phyloP scores from a whole-genome alignment of 37 sponge, comb jelly and placozoan species.

The Cliona cf. orientalis region DNA sequence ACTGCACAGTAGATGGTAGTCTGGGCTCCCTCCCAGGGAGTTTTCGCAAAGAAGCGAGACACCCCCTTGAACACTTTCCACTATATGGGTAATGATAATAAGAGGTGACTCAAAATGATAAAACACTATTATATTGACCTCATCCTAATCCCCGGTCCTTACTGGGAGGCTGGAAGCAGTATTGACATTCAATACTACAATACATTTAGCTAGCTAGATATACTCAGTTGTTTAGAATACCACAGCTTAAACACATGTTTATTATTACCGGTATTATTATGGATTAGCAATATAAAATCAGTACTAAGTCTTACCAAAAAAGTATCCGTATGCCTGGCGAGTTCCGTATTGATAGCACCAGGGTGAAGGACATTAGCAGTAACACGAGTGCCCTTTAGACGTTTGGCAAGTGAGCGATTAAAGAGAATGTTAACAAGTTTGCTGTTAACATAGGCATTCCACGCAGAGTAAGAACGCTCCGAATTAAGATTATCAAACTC shows the following conservation, averaged over 20 bases:
- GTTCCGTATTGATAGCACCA: conserved; percentile 73
- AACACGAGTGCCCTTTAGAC: conserved; percentile 67
- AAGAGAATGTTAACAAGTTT: conserved; percentile 88
- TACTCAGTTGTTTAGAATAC: too few species aligned
- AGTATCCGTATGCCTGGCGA: neutral
- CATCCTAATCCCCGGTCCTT: too few species aligned
- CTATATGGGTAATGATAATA: too few species aligned
- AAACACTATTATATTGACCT: too few species aligned
- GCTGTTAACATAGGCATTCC: conserved; percentile 58
- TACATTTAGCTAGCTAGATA: too few species aligned
- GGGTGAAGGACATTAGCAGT: conserved; percentile 51
- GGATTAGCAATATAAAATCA: too few species aligned
- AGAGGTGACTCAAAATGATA: too few species aligned
- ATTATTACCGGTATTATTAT: too few species aligned
- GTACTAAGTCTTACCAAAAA: conserved; percentile 13
- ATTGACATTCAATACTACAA: too few species aligned
- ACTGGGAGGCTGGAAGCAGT: too few species aligned
- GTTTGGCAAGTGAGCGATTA: conserved; percentile 65
- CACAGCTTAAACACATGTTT: too few species aligned
- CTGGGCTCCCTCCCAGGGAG: conserved; percentile 76
- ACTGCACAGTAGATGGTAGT: conserved; percentile 82
- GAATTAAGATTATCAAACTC: conserved; percentile 55
- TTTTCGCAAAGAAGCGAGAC: conserved; percentile 29
- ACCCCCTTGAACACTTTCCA: too few species aligned
- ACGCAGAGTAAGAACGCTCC: conserved; percentile 8